Evolutionary conservation across 2,797 vertebrate genomes (phyloP).

Genomic region (Ispidina picta): DNA sequence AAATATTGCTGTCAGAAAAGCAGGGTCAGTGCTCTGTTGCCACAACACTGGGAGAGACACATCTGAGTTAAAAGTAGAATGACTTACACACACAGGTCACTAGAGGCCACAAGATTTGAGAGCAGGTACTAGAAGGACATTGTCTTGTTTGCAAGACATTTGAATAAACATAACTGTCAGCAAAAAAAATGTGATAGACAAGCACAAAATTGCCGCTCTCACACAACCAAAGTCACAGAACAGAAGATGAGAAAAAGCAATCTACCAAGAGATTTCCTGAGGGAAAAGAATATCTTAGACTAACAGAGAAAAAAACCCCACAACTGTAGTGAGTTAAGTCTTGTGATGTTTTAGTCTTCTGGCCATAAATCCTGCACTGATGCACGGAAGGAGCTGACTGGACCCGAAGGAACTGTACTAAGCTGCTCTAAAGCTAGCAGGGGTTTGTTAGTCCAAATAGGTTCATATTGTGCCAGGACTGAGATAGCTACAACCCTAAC

Average conservation of each 20-base stretch:
- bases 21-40: too few relatives aligned
- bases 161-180: neutral
- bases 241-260: neutral
- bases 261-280: neutral
- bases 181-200: neutral
- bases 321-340: neutral
- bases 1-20: neutral
- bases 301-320: neutral
- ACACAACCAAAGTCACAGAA: neutral
- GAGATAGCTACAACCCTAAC: neutral
- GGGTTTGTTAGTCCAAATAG: neutral
- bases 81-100: fast-evolving
- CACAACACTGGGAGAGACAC: neutral
- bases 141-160: neutral
- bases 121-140: neutral
- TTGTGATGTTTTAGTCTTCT: neutral
- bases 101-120: neutral
- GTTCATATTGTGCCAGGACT: neutral
- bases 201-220: neutral
- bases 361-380: neutral
- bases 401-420: neutral
- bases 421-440: neutral
- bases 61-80: neutral
- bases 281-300: neutral
- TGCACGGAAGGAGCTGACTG: neutral